Conservation (phyloP, 2,797 vertebrate genomes). For the Valencia hispanica region DNA sequence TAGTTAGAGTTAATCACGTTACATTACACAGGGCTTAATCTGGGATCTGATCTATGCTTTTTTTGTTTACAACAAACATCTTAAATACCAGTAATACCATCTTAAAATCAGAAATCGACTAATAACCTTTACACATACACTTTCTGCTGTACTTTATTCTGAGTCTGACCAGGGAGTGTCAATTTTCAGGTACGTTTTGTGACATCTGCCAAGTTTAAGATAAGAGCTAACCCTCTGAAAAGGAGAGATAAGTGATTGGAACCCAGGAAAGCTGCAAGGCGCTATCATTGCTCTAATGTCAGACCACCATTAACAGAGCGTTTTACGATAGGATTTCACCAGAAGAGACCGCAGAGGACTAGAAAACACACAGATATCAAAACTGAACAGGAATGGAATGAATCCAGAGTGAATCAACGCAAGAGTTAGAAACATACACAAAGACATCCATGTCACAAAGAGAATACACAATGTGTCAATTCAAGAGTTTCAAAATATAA, state of each 20-base stretch:
- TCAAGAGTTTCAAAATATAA: too few relatives aligned
- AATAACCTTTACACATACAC: background rate
- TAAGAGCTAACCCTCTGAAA: slow-evolving; percentile 44
- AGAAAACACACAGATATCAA: background rate
- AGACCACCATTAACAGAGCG: slow-evolving; percentile 7
- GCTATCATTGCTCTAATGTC: slow-evolving; percentile 34
- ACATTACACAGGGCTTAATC: background rate
- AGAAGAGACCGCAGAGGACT: background rate
- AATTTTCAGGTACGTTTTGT: slow-evolving; percentile 41
- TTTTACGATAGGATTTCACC: background rate
- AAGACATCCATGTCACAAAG: too few relatives aligned
- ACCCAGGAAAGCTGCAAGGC: slow-evolving; percentile 31
- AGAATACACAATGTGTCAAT: too few relatives aligned
- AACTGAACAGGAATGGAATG: background rate
- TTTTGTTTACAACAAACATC: background rate
- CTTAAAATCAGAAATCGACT: background rate
- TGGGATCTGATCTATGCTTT: background rate
- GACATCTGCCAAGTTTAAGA: slow-evolving; percentile 38
- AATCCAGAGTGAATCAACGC: background rate
- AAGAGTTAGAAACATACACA: background rate
- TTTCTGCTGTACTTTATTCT: background rate
- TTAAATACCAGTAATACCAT: background rate
- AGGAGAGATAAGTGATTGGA: slow-evolving; percentile 55
- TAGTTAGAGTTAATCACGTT: background rate
- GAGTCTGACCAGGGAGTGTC: slow-evolving; percentile 18